A percentile compares a stretch with the other conserved stretches of the same genome.
phyloP scores from a whole-genome alignment of 2,113 vertebrate species.

The Bubo scandiacus region DNA sequence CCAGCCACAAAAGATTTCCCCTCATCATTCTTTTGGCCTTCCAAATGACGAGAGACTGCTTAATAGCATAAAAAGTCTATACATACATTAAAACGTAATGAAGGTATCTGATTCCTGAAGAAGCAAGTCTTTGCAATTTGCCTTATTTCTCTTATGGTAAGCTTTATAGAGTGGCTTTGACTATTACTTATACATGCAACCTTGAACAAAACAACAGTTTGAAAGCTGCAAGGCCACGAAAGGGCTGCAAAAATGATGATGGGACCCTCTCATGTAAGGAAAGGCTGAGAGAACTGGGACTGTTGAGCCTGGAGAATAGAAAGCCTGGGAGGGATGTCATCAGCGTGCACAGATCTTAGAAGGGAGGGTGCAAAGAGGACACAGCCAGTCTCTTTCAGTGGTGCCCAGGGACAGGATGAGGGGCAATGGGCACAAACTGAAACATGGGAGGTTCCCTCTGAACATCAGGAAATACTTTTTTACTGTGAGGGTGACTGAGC shows the following conservation, averaged over 20 bases:
- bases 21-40: not conserved
- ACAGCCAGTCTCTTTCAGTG: not conserved
- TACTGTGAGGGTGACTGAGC: not conserved
- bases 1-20: not conserved
- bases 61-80: not conserved
- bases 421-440: not conserved
- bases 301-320: not conserved
- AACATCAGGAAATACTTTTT: not conserved
- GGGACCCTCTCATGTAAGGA: not conserved
- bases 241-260: not conserved
- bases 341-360: not conserved
- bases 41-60: not conserved
- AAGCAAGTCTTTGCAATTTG: not conserved
- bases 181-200: not conserved
- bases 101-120: not conserved
- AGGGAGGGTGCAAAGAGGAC: not conserved
- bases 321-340: not conserved
- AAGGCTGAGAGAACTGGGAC: not conserved
- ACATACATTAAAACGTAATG: not conserved
- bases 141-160: accelerated
- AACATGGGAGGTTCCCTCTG: not conserved
- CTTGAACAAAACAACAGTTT: not conserved
- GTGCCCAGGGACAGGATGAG: not conserved
- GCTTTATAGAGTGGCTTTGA: not conserved
- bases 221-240: not conserved